phyloP scores from a whole-genome alignment of 2,888 invertebrate species.

The Volucella inflata region DNA sequence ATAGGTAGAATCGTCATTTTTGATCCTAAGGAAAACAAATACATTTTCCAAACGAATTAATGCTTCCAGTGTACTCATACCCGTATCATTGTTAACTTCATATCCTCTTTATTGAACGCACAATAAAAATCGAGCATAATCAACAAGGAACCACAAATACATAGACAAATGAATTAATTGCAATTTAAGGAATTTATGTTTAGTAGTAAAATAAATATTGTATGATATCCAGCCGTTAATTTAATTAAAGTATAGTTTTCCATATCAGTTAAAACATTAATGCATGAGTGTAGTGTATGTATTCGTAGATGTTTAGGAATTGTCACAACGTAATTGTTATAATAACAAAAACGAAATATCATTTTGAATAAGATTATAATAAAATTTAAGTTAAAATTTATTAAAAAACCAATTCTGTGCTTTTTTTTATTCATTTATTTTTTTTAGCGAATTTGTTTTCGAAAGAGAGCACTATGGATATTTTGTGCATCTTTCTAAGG shows the following conservation, averaged over 20 bases:
- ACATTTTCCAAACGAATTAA: slow-evolving; percentile 49
- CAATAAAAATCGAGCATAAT: slow-evolving; percentile 47
- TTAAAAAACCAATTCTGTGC: slow-evolving; percentile 15
- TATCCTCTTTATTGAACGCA: slow-evolving; percentile 53
- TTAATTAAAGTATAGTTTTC: slow-evolving; percentile 29
- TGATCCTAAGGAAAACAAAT: slow-evolving; percentile 33
- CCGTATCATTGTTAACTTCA: slow-evolving; percentile 65
- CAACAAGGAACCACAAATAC: slow-evolving; percentile 33
- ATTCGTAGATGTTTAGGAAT: slow-evolving; percentile 40
- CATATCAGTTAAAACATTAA: slow-evolving; percentile 59
- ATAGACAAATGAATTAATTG: slow-evolving; percentile 40
- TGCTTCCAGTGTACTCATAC: slow-evolving; percentile 56
- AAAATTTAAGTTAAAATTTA: slow-evolving; percentile 55
- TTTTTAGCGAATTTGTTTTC: too few species aligned
- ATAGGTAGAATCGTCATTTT: slow-evolving; percentile 13
- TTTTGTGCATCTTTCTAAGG: too few species aligned
- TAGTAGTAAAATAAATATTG: slow-evolving; percentile 1
- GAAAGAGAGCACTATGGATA: too few species aligned
- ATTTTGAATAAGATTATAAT: slow-evolving; percentile 65
- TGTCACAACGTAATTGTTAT: slow-evolving; percentile 61
- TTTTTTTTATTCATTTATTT: slow-evolving; percentile 1
- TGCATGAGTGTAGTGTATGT: slow-evolving; percentile 11
- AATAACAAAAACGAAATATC: slow-evolving; percentile 50
- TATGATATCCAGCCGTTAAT: slow-evolving; percentile 48
- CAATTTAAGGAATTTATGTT: slow-evolving; percentile 12